A percentile compares a stretch with the other conserved stretches of the same genome.
Conservation (phyloP, 2,888 invertebrate genomes). For the Vandiemenella viatica region DNA sequence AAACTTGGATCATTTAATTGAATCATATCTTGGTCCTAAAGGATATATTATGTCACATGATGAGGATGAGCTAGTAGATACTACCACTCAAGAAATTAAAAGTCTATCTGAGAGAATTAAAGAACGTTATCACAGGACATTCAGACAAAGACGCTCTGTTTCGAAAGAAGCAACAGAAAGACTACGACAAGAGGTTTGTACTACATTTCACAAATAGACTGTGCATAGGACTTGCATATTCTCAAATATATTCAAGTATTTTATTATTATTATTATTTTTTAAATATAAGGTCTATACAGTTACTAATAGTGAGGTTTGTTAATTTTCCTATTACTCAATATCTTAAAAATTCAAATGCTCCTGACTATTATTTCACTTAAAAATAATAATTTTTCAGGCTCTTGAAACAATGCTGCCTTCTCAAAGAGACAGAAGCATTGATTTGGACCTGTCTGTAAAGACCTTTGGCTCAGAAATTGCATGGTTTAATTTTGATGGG, state of each 20-base stretch:
- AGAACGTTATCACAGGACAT: conserved; percentile 29
- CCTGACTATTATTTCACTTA: too few relatives aligned
- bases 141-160: conserved; percentile 21
- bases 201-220: neutral
- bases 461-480: conserved; percentile 71
- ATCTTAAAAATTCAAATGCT: too few relatives aligned
- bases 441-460: conserved; percentile 58
- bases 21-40: conserved; percentile 60
- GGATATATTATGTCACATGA: conserved; percentile 38
- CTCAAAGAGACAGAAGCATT: neutral
- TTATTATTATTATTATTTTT: too few relatives aligned
- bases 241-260: too few relatives aligned
- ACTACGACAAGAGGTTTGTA: neutral
- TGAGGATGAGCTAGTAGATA: conserved; percentile 32
- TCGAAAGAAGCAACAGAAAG: conserved; percentile 14
- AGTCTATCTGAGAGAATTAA: conserved; percentile 33
- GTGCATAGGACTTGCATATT: too few relatives aligned
- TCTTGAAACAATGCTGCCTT: neutral
- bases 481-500: conserved; percentile 45
- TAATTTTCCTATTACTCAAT: too few relatives aligned
- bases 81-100: conserved; percentile 24
- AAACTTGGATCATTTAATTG: conserved; percentile 58
- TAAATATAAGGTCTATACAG: too few relatives aligned
- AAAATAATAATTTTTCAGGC: conserved; percentile 20
- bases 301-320: too few relatives aligned